Conservation (phyloP, 2,797 vertebrate species). For the Megalops cyprinoides region DNA sequence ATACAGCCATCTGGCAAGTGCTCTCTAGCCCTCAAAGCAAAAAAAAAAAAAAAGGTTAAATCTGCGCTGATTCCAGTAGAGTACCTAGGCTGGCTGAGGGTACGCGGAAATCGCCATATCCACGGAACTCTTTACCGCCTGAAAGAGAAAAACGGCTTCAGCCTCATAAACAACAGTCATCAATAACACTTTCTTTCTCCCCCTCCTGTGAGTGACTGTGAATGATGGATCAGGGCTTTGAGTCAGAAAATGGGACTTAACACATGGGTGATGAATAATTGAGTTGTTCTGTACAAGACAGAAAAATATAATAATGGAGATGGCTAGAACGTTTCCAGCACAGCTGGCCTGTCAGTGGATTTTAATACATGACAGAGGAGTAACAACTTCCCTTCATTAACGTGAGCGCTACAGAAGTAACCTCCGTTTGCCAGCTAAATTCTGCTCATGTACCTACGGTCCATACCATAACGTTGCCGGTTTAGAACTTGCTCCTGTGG, state of each 20-base stretch:
- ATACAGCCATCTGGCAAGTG: background rate
- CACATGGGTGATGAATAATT: slow-evolving; percentile 36
- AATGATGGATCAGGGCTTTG: slow-evolving; percentile 30
- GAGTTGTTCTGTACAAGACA: slow-evolving; percentile 36
- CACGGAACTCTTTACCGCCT: slow-evolving; percentile 11
- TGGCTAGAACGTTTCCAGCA: slow-evolving; percentile 33
- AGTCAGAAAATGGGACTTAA: slow-evolving; percentile 39
- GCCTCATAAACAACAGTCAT: slow-evolving; percentile 35
- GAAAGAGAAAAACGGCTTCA: slow-evolving; percentile 15
- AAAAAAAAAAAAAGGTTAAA: background rate
- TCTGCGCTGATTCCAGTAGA: slow-evolving; percentile 2
- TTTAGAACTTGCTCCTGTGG: too few relatives aligned
- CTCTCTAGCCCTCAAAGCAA: background rate
- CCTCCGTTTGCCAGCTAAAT: background rate
- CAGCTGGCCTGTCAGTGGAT: slow-evolving; percentile 18
- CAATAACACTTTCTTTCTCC: slow-evolving; percentile 30
- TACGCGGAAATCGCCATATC: slow-evolving; percentile 17
- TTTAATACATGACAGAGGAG: slow-evolving; percentile 14
- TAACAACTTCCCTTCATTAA: background rate
- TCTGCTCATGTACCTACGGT: background rate
- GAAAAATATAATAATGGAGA: slow-evolving; percentile 33
- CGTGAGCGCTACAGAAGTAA: background rate
- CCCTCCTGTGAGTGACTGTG: slow-evolving; percentile 30
- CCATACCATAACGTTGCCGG: background rate
- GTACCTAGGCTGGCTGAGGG: slow-evolving; percentile 21